Conservation (phyloP, 2,888 invertebrate species). For the Malthinus flaveolus region DNA sequence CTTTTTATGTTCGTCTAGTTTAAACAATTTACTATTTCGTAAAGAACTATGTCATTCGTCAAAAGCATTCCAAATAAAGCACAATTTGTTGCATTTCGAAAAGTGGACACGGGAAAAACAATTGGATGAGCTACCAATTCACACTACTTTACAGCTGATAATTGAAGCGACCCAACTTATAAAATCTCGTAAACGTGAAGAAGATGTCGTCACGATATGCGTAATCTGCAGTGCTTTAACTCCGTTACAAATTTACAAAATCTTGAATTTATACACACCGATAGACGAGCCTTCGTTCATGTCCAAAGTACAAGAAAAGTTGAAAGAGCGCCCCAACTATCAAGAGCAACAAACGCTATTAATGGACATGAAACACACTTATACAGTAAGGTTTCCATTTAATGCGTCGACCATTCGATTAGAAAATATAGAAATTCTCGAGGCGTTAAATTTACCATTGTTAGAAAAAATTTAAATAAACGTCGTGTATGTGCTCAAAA, state of each 20-base stretch:
- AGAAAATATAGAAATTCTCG: constrained; percentile 89
- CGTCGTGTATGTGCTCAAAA: not conserved
- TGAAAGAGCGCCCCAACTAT: constrained; percentile 61
- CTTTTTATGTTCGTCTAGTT: constrained; percentile 89
- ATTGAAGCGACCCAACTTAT: constrained; percentile 94
- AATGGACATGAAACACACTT: constrained; percentile 85
- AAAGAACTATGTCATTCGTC: constrained; percentile 98
- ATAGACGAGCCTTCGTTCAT: constrained; percentile 85
- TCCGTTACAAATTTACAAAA: constrained; percentile 85
- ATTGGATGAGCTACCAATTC: constrained; percentile 65
- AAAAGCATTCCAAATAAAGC: constrained; percentile 94
- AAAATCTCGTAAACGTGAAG: constrained; percentile 92
- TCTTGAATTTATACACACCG: constrained; percentile 66
- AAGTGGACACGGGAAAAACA: constrained; percentile 88
- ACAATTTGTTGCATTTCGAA: constrained; percentile 91
- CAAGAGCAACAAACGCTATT: constrained; percentile 60
- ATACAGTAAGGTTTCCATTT: constrained; percentile 83
- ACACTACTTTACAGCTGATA: constrained; percentile 81
- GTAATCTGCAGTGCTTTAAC: constrained; percentile 92
- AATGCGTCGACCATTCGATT: constrained; percentile 82
- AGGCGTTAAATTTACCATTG: constrained; percentile 69
- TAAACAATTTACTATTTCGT: constrained; percentile 91
- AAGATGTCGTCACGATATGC: constrained; percentile 88
- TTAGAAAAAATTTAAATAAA: constrained; percentile 60
- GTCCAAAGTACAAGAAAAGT: constrained; percentile 76